These are phyloP conservation scores for Acanthurus tractus DNA, from an alignment of 2,797 vertebrate species.

Conservation along the genomic window DNA sequence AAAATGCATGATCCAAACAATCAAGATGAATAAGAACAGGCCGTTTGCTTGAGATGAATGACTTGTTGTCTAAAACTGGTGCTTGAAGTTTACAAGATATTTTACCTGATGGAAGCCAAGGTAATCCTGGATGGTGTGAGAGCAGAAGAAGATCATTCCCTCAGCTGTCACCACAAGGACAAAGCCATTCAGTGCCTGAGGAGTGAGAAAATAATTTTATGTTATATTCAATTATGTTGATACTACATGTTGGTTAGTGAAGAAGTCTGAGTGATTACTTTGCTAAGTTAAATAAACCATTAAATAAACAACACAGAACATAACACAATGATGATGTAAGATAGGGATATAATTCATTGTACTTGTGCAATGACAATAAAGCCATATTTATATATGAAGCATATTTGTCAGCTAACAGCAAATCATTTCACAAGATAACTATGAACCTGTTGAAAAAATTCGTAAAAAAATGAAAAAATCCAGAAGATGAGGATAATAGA, in stretches of 20 bases:
- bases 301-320: too few relatives aligned
- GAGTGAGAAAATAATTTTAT: conserved; percentile 14
- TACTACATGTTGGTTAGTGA: neutral
- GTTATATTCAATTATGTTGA: too few relatives aligned
- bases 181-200: conserved; percentile 85
- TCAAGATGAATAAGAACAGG: neutral
- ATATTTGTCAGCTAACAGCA: neutral
- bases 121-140: conserved; percentile 89
- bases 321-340: too few relatives aligned
- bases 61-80: neutral
- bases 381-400: neutral
- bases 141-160: conserved; percentile 88
- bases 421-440: neutral
- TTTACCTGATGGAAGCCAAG: conserved; percentile 90
- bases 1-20: neutral
- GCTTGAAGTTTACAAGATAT: too few relatives aligned
- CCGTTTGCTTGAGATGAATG: neutral
- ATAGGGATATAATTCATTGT: too few relatives aligned
- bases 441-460: too few relatives aligned
- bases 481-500: neutral
- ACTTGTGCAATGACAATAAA: too few relatives aligned
- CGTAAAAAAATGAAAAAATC: neutral
- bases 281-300: too few relatives aligned
- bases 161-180: conserved; percentile 85
- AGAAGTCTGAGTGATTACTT: too few relatives aligned